Evolutionary conservation across 2,113 vertebrate genomes (phyloP), one percentile per base, ranked within the genome.

Genomic region (Urocitellus parryii): DNA sequence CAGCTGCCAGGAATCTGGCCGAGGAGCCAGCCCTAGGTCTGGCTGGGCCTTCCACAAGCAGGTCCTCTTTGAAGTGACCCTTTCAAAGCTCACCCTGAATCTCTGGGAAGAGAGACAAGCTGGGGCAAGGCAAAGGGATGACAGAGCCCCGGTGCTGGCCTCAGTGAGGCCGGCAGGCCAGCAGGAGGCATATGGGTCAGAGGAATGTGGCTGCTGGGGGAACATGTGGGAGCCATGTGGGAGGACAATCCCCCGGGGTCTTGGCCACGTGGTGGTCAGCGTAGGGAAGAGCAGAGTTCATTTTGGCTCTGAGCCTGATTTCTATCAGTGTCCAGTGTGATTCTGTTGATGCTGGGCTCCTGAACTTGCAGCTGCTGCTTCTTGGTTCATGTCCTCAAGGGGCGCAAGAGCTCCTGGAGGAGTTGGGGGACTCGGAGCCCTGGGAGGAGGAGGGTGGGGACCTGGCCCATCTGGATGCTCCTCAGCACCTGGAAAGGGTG

Each of bases 21-120:
- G 74, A 93, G 96, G 91, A 95, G 95, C 87, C 53, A 20, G 94
- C 91, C 78, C 63, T 95, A 88, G 96, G 96, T 96, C 93, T 97
- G 97, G 93, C 95, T 89, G 74, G 91, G 94, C 87, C 83, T 79
- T 97, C 87, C 0, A 67, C 68, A 53, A 90, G 86, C 95, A 89
- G 91, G 94, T 95, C 91, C 89, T 93, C 97, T 96, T 97, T 97
- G 97, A 97, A 97, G 96, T 97, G 96, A 98, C 97, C 97, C 96
- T 97, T 96, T 97, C 95, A 97, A 94, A 93, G 61, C 90, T 88
- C 89, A 70, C 95, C 39, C 76, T 42, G 85, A 89, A 63, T 86
- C 89, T 74, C 79, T n/a, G 80, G 86, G 91, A 96, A 76, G 88
- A 96, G 89, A 95, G 84, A 61, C 42, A 58, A 65, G 84, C 72